These are phyloP conservation scores for Leiothrix lutea DNA, from an alignment of 2,113 vertebrate genomes.

Conservation along the genomic window DNA sequence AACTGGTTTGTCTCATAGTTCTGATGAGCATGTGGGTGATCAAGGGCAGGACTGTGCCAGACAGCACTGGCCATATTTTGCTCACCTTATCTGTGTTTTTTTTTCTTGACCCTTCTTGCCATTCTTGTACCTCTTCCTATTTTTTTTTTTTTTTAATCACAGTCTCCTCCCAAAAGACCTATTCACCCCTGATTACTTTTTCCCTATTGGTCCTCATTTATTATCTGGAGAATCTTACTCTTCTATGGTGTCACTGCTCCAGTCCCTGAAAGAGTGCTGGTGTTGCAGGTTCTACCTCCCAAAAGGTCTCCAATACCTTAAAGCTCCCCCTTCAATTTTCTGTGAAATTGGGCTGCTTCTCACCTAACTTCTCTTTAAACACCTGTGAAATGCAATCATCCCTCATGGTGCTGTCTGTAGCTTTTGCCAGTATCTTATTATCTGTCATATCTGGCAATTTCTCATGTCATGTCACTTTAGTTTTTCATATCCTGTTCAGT, in stretches of 20 bases:
- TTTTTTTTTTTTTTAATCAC: neutral
- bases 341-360: neutral
- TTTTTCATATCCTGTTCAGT: neutral
- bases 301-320: neutral
- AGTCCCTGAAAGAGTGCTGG: neutral
- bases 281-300: neutral
- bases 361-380: neutral
- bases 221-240: neutral
- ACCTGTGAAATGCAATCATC: neutral
- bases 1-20: neutral
- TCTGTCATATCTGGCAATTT: neutral
- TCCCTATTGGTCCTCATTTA: fast-evolving
- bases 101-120: neutral
- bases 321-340: neutral
- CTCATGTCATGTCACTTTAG: neutral
- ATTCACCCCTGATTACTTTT: neutral
- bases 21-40: neutral
- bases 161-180: neutral
- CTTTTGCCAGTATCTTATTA: neutral
- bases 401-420: neutral
- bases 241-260: neutral
- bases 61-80: neutral
- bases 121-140: neutral
- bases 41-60: neutral
- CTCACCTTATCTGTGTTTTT: neutral